Conservation (phyloP, 2,888 invertebrate genomes). For the Lithophane semibrunnea region DNA sequence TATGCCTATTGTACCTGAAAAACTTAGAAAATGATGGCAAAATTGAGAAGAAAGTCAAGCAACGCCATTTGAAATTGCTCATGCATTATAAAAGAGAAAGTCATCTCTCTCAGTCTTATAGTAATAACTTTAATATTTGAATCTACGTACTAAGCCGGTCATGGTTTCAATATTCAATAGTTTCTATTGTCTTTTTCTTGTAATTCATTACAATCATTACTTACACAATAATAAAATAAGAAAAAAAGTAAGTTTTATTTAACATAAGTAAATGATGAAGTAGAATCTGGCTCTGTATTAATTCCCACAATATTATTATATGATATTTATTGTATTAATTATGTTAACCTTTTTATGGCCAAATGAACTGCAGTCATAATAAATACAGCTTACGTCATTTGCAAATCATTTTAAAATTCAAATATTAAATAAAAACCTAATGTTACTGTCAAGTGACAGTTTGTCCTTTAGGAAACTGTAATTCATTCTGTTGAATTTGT, state of each 20-base stretch:
- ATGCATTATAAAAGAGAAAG: constrained; percentile 56
- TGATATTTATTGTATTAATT: neutral
- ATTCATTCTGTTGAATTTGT: constrained; percentile 24
- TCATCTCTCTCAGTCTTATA: constrained; percentile 11
- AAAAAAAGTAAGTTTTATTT: neutral
- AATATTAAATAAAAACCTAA: neutral
- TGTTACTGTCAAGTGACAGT: neutral
- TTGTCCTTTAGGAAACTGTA: neutral
- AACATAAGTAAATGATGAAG: neutral
- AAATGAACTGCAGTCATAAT: neutral
- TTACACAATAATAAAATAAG: neutral
- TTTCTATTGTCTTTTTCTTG: constrained; percentile 21
- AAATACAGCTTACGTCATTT: neutral
- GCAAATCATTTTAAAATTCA: neutral
- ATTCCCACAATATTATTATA: neutral
- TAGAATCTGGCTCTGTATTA: neutral
- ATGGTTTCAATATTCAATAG: constrained; percentile 22
- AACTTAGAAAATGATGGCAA: neutral
- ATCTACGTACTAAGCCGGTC: constrained; percentile 4
- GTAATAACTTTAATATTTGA: neutral
- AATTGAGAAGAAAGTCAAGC: constrained; percentile 44
- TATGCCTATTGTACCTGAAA: neutral
- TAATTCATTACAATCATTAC: neutral
- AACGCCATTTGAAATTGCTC: constrained; percentile 38
- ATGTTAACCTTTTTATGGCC: neutral